These are phyloP conservation scores for Ceratothoa steindachneri DNA, from an alignment of 2,888 invertebrate species.

Conservation along the genomic window DNA sequence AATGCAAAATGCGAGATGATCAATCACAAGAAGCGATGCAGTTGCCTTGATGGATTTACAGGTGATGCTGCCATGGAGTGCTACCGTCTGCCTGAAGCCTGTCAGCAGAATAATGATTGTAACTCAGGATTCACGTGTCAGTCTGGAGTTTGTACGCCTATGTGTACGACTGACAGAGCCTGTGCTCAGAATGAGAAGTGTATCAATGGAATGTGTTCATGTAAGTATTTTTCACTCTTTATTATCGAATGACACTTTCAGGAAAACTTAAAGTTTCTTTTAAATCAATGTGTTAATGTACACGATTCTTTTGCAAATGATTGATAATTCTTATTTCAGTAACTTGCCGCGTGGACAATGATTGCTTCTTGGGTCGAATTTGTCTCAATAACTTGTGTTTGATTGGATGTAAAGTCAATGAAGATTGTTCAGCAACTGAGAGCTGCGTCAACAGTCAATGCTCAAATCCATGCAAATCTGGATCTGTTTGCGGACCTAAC, in stretches of 20 bases:
- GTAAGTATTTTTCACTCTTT: too few species aligned
- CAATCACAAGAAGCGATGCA: slow-evolving; percentile 87
- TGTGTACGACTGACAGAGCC: slow-evolving; percentile 69
- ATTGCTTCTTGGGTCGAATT: slow-evolving; percentile 86
- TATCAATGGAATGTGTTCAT: slow-evolving; percentile 70
- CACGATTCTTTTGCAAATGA: not conserved
- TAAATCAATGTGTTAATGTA: too few species aligned
- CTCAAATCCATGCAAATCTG: slow-evolving; percentile 61
- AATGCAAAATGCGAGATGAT: slow-evolving; percentile 87
- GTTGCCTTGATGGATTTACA: slow-evolving; percentile 79
- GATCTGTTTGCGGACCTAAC: slow-evolving; percentile 49
- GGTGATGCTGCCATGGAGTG: slow-evolving; percentile 72
- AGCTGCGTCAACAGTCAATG: slow-evolving; percentile 77
- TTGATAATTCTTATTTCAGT: slow-evolving; percentile 56
- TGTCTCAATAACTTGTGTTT: slow-evolving; percentile 80
- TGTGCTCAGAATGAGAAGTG: slow-evolving; percentile 89
- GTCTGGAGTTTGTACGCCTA: slow-evolving; percentile 75
- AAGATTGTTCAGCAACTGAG: slow-evolving; percentile 77
- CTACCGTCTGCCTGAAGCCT: slow-evolving; percentile 44
- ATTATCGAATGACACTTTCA: not conserved
- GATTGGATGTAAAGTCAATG: slow-evolving; percentile 78
- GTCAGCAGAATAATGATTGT: slow-evolving; percentile 47
- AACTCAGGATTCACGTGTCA: slow-evolving; percentile 72
- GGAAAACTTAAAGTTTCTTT: not conserved
- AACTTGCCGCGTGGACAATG: slow-evolving; percentile 84